Conservation (phyloP, 1,140 invertebrate species). For the Spodoptera litura region DNA sequence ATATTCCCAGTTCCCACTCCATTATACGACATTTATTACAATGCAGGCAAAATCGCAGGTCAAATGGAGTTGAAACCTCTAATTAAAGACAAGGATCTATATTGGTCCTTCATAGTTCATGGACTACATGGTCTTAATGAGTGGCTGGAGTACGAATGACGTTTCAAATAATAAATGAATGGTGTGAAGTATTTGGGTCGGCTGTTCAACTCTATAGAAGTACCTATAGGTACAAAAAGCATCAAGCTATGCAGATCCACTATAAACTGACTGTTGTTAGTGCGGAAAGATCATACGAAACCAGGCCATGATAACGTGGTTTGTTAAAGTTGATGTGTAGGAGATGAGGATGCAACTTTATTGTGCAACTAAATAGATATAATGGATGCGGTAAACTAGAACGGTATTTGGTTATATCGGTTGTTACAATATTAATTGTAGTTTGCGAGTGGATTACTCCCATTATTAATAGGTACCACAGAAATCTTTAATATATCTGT, state of each 20-base stretch:
- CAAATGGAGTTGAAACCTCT: constrained; percentile 4
- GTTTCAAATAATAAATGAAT: constrained; percentile 36
- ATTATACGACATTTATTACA: background rate
- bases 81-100: constrained; percentile 31
- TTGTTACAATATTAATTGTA: constrained; percentile 19
- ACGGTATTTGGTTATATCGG: constrained; percentile 18
- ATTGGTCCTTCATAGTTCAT: constrained; percentile 45
- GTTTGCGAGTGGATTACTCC: no score
- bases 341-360: constrained; percentile 50
- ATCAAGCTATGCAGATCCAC: no score
- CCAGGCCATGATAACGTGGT: no score
- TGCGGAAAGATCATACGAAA: no score
- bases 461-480: no score
- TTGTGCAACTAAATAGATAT: constrained; percentile 46
- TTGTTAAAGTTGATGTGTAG: no score
- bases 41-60: constrained; percentile 22
- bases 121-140: constrained; percentile 42
- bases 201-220: constrained; percentile 44
- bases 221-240: no score
- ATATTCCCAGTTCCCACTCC: background rate
- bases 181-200: constrained; percentile 54
- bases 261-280: no score
- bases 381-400: constrained; percentile 32
- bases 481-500: no score
- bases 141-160: constrained; percentile 17